Percentiles rank a stretch among this genome's conserved stretches.
Evolutionary conservation across 2,113 vertebrate species (phyloP).

Genomic region (Lophochroa leadbeateri): DNA sequence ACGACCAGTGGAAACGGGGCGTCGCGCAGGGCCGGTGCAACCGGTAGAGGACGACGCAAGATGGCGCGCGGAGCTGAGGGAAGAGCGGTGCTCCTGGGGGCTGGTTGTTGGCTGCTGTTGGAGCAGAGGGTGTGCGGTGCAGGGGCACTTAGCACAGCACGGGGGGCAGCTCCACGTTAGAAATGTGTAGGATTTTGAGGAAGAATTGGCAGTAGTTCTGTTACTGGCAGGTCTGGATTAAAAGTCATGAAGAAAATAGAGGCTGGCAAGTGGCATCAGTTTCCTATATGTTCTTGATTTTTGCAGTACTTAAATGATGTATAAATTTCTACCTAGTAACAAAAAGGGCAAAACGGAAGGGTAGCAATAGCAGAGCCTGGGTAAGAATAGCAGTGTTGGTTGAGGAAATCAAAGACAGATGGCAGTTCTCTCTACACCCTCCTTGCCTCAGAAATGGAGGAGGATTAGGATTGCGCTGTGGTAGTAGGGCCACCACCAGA

Average conservation of each 20-base stretch:
- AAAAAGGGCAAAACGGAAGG: background rate
- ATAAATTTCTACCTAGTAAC: too few species aligned
- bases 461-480: background rate
- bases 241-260: fast-evolving
- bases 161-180: background rate
- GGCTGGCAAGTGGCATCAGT: background rate
- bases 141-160: conserved; percentile 72
- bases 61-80: background rate
- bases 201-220: conserved; percentile 69
- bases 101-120: too few species aligned
- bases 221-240: background rate
- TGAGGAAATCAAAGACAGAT: background rate
- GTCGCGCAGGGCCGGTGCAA: background rate
- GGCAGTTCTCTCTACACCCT: background rate
- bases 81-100: background rate
- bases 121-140: too few species aligned
- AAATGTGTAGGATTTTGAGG: conserved; percentile 12
- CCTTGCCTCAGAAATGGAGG: background rate
- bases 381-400: background rate
- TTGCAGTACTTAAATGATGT: background rate
- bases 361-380: fast-evolving
- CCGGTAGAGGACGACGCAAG: background rate
- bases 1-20: background rate
- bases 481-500: fast-evolving
- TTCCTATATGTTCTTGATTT: background rate